A percentile compares a stretch with the other conserved stretches of the same genome.
phyloP scores from a whole-genome alignment of 2,113 vertebrate species.

The Dolichallabes microphthalmus region DNA sequence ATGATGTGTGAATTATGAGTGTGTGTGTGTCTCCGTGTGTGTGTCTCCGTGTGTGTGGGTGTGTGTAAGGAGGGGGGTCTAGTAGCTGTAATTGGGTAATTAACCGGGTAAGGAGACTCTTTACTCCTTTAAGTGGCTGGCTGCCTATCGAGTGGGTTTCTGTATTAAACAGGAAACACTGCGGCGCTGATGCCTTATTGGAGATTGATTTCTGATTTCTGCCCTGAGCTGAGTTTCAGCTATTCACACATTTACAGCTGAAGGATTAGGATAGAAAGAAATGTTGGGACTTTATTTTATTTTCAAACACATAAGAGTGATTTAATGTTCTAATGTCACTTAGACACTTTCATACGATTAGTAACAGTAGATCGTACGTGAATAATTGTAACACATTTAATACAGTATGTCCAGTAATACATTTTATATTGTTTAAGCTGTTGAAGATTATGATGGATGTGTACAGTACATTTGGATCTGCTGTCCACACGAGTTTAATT shows the following conservation, averaged over 20 bases:
- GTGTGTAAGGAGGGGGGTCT: slow-evolving; percentile 21
- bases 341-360: neutral
- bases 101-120: slow-evolving; percentile 49
- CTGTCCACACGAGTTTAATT: neutral
- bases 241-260: slow-evolving; percentile 21
- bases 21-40: slow-evolving; percentile 9
- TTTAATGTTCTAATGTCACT: neutral
- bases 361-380: neutral
- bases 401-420: neutral
- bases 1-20: neutral
- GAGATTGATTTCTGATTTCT: slow-evolving; percentile 48
- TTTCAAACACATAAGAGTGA: neutral
- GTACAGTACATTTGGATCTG: neutral
- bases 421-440: neutral
- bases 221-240: slow-evolving; percentile 31
- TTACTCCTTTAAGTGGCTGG: slow-evolving; percentile 52
- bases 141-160: slow-evolving; percentile 47
- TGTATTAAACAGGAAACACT: slow-evolving; percentile 43
- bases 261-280: neutral
- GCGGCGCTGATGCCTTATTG: slow-evolving; percentile 41
- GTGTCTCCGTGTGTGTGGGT: slow-evolving; percentile 3
- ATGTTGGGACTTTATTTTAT: neutral
- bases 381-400: neutral
- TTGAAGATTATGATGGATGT: neutral
- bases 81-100: slow-evolving; percentile 54